Evolutionary conservation across 1,140 invertebrate species (phyloP), one percentile per base, ranked within the genome.

Genomic region (Drosophila parvula): DNA sequence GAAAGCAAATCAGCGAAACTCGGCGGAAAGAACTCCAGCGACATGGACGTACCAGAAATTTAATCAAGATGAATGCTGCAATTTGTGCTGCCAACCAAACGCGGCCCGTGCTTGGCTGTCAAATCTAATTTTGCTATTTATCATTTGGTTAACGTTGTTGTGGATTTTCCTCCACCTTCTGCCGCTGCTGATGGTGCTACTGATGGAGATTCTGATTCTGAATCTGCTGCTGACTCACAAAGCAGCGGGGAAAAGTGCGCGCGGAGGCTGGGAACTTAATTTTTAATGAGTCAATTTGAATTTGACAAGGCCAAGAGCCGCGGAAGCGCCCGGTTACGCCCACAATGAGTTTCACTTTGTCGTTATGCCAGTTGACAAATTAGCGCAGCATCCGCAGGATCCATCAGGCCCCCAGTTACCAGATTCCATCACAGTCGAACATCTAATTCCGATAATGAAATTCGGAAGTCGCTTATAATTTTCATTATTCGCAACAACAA

Each of bases 241-340:
- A 78, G 74, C 56, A 58, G 40, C 34, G 18, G 36, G 18, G 36
- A 38, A 38, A 32, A 18, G 36, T 8, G 38, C 14, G 27, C 38
- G 16, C 27, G 11, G 27, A 34, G 74, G 11, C 27, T 10, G 56
- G 68, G 74, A 89, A 89, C 84, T 89, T 89, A 89, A 89, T 89
- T 89, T 89, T 89, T 84, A 89, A 89, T 89, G 84, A 89, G 80
- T 83, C 84, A 89, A 89, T 89, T 89, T 89, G 84, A 89, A 89
- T 89, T 89, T 89, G 81, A 89, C 84, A 89, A 84, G 80, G 80
- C 84, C 70, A 80, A 77, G 76, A 60, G 73, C 53, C 67, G 27
- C 57, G 50, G 40, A 74, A 69, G 50, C 55, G 56, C 44, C 69
- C 34, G 57, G 69, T 73, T 78, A 79, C 67, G 83, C 79, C 79